Evolutionary conservation across 2,888 invertebrate genomes (phyloP), one percentile per base, ranked within the genome.

Genomic region (Agrochola lychnidis): DNA sequence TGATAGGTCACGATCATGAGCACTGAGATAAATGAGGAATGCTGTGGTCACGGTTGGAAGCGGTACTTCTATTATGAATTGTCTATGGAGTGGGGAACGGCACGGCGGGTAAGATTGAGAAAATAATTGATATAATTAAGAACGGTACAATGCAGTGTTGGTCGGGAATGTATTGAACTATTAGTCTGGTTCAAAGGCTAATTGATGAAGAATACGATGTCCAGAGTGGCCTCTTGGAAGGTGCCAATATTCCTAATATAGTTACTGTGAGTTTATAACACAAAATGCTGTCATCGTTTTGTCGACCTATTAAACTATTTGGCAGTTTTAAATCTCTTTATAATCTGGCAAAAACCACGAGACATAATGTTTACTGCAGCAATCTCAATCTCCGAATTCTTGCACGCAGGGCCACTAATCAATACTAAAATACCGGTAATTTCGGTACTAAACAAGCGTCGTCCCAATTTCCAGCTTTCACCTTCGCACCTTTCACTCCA

Each of bases 401-500:
- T 59, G 25, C 83, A 72, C 85, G 75, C 80, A 48, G 22, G 22
- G 16, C 7, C n/a, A 9, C 22, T 69, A 73, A 80, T 84, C 1
- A 57, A 6, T 45, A 0, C 16, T 10, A 22, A 81, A 68, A 61
- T 71, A 70, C 5, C 61, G 19, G 10, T 73, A 56, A 73, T 78
- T 78, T 73, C 9, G 40, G 30, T 59, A 62, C 36, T 30, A 7
- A 66, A 62, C n/a, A 69, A 83, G 25, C 64, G 74, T 68, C 61
- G 84, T 51, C 72, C 74, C 67, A 80, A 76, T 77, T 76, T 70
- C 0, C 19, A 51, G 48, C 83, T 76, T 84, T 84, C 81, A 68
- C 79, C 59, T 78, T 72, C 25, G 22, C 73, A 76, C 72, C 83
- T 83, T 88, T 88, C 78, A 73, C 83, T 22, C 10, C 64, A 51